Percentiles rank a stretch among this genome's conserved stretches.
Conservation (phyloP, 2,888 invertebrate species). For the Spisula solida region DNA sequence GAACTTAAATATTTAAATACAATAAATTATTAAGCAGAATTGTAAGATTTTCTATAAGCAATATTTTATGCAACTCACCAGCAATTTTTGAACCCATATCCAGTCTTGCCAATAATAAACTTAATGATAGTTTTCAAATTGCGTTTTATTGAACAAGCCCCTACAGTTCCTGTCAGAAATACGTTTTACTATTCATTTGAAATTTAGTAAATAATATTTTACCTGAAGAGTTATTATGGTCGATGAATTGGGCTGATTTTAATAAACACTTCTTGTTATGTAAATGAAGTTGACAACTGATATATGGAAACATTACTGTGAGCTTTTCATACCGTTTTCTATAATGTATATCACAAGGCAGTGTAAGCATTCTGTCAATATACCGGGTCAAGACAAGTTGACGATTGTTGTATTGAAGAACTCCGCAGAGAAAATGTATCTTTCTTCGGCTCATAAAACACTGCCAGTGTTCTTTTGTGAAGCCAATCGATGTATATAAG, state of each 20-base stretch:
- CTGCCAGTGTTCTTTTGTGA: not conserved
- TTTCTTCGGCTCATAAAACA: not conserved
- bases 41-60: too few relatives aligned
- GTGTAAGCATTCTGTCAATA: not conserved
- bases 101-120: not conserved
- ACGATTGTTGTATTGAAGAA: not conserved
- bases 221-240: not conserved
- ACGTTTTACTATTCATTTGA: not conserved
- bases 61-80: not conserved
- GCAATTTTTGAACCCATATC: not conserved
- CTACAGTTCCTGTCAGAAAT: not conserved
- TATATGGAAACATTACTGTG: not conserved
- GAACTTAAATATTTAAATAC: too few relatives aligned
- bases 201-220: not conserved
- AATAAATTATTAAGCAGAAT: too few relatives aligned
- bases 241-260: not conserved
- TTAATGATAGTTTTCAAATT: not conserved
- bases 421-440: not conserved
- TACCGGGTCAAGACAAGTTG: not conserved
- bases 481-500: not conserved
- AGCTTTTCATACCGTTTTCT: not conserved
- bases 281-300: constrained; percentile 1
- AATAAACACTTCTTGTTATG: not conserved
- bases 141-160: not conserved
- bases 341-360: not conserved